Evolutionary conservation across 2,113 vertebrate species (phyloP).

Genomic region (Tupaia tana): DNA sequence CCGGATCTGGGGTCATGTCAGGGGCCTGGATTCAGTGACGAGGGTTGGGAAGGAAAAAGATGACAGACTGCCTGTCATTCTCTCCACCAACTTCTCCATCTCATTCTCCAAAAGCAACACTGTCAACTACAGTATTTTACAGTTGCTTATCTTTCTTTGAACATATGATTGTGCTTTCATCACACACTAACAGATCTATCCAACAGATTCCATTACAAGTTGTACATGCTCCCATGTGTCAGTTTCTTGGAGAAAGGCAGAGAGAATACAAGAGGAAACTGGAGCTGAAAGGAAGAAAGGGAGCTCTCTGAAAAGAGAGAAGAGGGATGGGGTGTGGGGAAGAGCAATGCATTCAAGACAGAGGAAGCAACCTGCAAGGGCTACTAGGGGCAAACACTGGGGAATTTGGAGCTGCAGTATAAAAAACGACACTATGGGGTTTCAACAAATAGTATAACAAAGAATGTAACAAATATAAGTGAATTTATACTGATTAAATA

Average conservation of each 20-base stretch:
- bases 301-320: too few species aligned
- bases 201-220: not conserved
- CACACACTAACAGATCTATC: not conserved
- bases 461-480: not conserved
- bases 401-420: not conserved
- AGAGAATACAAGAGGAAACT: not conserved
- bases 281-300: not conserved
- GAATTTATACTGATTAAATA: not conserved
- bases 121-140: not conserved
- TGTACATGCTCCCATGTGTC: not conserved
- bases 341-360: not conserved
- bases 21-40: too few species aligned
- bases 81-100: not conserved
- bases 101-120: not conserved
- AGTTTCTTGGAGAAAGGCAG: not conserved
- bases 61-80: too few species aligned
- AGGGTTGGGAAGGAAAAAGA: not conserved
- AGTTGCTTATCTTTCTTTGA: not conserved
- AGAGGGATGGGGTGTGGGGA: too few species aligned
- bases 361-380: not conserved
- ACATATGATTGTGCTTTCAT: not conserved
- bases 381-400: not conserved
- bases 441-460: not conserved
- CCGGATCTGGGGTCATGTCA: too few species aligned
- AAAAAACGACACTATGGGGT: not conserved